Evolutionary conservation across 2,888 invertebrate genomes (phyloP), one percentile per base, ranked within the genome.

Genomic region (Tyria jacobaeae): DNA sequence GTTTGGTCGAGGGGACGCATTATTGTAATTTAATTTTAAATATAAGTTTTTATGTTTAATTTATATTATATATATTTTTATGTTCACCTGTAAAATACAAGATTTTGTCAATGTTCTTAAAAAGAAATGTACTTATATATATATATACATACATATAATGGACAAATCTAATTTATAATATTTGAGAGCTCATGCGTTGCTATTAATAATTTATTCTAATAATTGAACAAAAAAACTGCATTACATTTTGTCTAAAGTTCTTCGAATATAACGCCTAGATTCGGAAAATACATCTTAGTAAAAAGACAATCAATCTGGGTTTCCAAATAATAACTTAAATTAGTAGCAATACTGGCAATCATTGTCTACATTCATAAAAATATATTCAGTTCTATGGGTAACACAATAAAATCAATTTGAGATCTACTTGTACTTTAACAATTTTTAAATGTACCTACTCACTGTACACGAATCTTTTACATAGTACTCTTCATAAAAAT

Each of bases 341-440:
- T 54, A 57, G 35, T 31, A 50, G 47, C 63, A 60, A 72, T 65
- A 72, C 68, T 63, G n/a, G n/a, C n/a, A 75, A 72, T 54, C 35
- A 68, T 61, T 65, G 57, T 64, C 52, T 58, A 72, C 72, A 65
- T 57, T 47, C 65, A 62, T 51, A 59, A 71, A 70, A 61, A 70
- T 55, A 63, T 57, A 56, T 17, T 17, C 59, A 73, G 53, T 53
- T 66, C 54, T 60, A 47, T 48, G 24, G 48, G 31, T 21, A 56
- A 58, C 35, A 64, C 67, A 63, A 61, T 71, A 74, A 71, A 68
- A 71, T 77, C 68, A 71, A 76, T 67, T 73, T 80, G 85, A 86
- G 85, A 86, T 86, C 86, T 80, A 78, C 75, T 83, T 86, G 84
- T 86, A 86, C 85, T 82, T 81, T 76, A 74, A 75, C 62, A 69